Evolutionary conservation across 1,140 invertebrate genomes (phyloP), one percentile per base, ranked within the genome.

Genomic region (Melipona quadrifasciata): DNA sequence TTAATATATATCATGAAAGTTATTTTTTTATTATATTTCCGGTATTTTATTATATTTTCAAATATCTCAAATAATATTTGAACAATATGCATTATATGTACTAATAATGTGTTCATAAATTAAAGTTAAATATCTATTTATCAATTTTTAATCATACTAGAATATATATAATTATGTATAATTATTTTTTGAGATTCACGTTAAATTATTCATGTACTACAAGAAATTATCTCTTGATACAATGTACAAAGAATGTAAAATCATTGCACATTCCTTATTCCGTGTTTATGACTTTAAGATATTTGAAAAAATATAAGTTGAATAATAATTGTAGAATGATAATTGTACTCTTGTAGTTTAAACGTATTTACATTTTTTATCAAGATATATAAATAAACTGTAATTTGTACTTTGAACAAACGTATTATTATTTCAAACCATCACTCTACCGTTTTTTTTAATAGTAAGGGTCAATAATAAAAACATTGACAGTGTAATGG

Each of bases 231-330:
- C 39, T 47, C 39, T 47, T 6, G 39, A 47, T 47, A 47, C 39
- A 47, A 47, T 47, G 39, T 47, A 47, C 39, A 47, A 47, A 47
- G 4, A 2, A 55, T 27, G 24, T 53, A 70, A 67, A 21, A 24
- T 55, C 17, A 78, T 70, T 78, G 64, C 21, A 58, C 31, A 77
- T 82, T 82, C 64, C 53, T 57, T 21, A 47, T 47, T 47, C 39
- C 39, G n/a, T n/a, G 1, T 82, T 31, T 75, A 55, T 57, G 67
- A 39, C 2, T 76, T 77, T 57, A n/a, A 31, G 11, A 21, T 61
- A 61, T 24, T 24, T 47, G 8, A 58, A 27, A 34, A 53, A n/a
- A 67, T 65, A 31, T 17, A 34, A 65, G n/a, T 47, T 24, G 64
- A 34, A 34, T 31, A 53, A 73, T 0, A 19, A 4, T 39, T 16